phyloP scores from a whole-genome alignment of 2,113 vertebrate genomes.

The Boulengeromyrus knoepffleri region DNA sequence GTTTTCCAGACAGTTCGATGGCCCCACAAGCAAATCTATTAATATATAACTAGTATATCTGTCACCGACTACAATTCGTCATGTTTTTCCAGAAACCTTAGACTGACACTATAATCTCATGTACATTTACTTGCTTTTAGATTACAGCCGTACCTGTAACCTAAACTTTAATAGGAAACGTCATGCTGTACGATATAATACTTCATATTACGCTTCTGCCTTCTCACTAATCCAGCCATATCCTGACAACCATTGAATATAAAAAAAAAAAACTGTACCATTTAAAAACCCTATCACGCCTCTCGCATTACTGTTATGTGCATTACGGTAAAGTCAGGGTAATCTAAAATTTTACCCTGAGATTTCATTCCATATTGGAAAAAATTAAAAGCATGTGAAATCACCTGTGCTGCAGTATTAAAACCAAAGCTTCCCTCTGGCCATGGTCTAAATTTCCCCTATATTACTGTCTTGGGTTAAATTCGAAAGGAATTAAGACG shows the following conservation, averaged over 20 bases:
- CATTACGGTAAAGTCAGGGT: neutral
- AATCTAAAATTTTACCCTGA: slow-evolving; percentile 21
- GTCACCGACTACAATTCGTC: neutral
- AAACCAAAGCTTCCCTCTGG: slow-evolving; percentile 24
- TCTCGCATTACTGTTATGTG: neutral
- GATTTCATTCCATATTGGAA: slow-evolving; percentile 25
- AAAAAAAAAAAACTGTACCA: neutral
- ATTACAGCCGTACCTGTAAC: neutral
- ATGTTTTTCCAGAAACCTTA: neutral
- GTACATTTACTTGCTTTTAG: neutral
- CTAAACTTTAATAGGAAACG: neutral
- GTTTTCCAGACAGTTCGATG: neutral
- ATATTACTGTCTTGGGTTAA: slow-evolving; percentile 32
- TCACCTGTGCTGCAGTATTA: slow-evolving; percentile 24
- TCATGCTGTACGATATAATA: neutral
- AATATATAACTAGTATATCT: neutral
- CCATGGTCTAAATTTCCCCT: slow-evolving; percentile 22
- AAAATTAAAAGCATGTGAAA: slow-evolving; percentile 28
- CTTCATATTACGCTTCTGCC: neutral
- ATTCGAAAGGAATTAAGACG: slow-evolving; percentile 33
- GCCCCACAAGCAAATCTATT: neutral
- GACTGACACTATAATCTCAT: neutral
- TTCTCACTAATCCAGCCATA: neutral
- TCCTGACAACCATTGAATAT: neutral
- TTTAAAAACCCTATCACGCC: neutral